phyloP scores from a whole-genome alignment of 2,113 vertebrate genomes.

The Calonectris borealis region DNA sequence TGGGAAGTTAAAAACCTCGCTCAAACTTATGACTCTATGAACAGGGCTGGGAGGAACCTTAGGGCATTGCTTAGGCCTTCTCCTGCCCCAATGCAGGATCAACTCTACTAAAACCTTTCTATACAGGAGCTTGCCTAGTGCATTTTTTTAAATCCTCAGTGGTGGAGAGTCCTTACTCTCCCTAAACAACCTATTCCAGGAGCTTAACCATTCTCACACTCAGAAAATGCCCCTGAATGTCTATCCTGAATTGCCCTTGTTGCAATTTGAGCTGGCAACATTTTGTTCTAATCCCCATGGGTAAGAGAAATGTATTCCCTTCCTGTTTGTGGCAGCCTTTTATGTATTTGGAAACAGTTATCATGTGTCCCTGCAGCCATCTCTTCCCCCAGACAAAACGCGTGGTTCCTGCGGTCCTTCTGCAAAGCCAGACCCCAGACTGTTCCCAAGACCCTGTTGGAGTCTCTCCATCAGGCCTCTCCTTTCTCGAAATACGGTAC shows the following conservation, averaged over 20 bases:
- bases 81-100: neutral
- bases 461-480: neutral
- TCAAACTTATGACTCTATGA: neutral
- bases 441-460: rapidly evolving
- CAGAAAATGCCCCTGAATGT: neutral
- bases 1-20: neutral
- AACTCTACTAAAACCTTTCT: neutral
- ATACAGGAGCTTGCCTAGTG: neutral
- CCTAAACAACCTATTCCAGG: neutral
- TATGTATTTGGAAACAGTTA: neutral
- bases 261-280: neutral
- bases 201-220: neutral
- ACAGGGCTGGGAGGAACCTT: neutral
- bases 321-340: neutral
- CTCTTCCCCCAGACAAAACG: neutral
- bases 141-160: neutral
- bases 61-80: neutral
- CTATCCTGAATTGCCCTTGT: neutral
- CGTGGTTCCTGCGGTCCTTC: rapidly evolving
- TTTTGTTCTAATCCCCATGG: neutral
- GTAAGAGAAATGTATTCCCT: neutral
- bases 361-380: rapidly evolving
- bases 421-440: neutral
- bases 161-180: neutral
- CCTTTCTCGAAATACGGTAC: neutral